Evolutionary conservation across 2,888 invertebrate genomes (phyloP), one percentile per base, ranked within the genome.

Genomic region (Diloba caeruleocephala): DNA sequence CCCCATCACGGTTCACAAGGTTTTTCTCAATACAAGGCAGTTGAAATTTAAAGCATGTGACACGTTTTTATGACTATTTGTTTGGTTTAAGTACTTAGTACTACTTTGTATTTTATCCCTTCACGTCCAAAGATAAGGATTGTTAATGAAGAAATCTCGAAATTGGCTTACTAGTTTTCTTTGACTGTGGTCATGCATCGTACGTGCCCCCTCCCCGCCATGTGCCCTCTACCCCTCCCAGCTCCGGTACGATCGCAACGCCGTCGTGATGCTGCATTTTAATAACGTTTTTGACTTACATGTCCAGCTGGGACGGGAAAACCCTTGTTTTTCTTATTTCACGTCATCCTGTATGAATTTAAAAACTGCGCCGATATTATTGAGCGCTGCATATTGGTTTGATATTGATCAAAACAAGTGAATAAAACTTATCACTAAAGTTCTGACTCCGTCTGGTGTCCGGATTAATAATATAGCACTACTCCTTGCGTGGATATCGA

Each of bases 231-330:
- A 5, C 53, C 43, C 51, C 25, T 28, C 31, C 38, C 44, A 32
- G 49, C 39, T 44, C 50, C 59, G 36, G 19, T 63, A 51, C 63
- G 55, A 43, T 58, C 60, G 63, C 69, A n/a, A n/a, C n/a, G n/a
- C n/a, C n/a, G 55, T 74, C 76, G 76, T 81, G 83, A 81, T 80
- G 78, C 76, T 80, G 82, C 82, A 85, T 84, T 83, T 83, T 82
- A 85, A 84, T 84, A 75, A 79, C 71, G 67, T 67, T 74, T 82
- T 78, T 78, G 76, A 73, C 74, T 78, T 76, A 66, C 72, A 75
- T 75, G 74, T 67, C 72, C 76, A 75, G 68, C 64, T 59, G 52
- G 56, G 59, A 63, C 70, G 61, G 71, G 56, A 77, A 77, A 74
- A 56, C 45, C 58, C 49, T 62, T 58, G 54, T 51, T 63, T 72